Percentiles rank a stretch among this genome's conserved stretches.
These are phyloP conservation scores for Dasypus novemcinctus DNA, from an alignment of 2,113 vertebrate genomes.

Conservation along the genomic window DNA sequence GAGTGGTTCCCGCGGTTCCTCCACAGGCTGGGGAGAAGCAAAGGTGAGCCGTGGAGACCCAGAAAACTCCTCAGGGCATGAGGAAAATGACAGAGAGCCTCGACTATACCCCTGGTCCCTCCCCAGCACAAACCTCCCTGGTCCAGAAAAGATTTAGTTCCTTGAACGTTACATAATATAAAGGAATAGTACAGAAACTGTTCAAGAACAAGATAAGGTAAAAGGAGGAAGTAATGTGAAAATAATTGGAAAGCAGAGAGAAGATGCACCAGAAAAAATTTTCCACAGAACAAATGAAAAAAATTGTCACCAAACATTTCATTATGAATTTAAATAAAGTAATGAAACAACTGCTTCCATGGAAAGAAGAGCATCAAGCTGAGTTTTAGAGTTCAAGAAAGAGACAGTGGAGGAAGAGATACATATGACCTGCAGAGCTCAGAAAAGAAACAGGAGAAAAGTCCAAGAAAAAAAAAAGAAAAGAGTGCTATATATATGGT, in stretches of 20 bases:
- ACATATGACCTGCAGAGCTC: neutral
- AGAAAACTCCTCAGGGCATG: neutral
- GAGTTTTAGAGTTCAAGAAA: neutral
- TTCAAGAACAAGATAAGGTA: neutral
- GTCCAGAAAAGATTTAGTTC: neutral
- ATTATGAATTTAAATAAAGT: neutral
- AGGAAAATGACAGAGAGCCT: neutral
- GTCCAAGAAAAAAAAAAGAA: neutral
- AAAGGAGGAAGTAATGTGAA: neutral
- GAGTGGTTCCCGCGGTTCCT: neutral
- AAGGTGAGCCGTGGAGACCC: rapidly evolving
- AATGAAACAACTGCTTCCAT: neutral
- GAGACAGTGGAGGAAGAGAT: neutral
- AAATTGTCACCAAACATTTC: neutral
- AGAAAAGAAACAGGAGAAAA: neutral
- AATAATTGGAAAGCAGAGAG: neutral
- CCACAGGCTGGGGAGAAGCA: neutral
- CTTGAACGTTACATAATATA: neutral
- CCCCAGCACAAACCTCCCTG: neutral
- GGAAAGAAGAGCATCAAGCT: neutral
- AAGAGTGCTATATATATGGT: neutral
- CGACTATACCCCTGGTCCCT: neutral
- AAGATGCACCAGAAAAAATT: neutral
- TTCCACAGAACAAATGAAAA: neutral
- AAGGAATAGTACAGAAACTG: neutral